Evolutionary conservation across 2,113 vertebrate genomes (phyloP), one percentile per base, ranked within the genome.

Genomic region (Centropus unirufus): DNA sequence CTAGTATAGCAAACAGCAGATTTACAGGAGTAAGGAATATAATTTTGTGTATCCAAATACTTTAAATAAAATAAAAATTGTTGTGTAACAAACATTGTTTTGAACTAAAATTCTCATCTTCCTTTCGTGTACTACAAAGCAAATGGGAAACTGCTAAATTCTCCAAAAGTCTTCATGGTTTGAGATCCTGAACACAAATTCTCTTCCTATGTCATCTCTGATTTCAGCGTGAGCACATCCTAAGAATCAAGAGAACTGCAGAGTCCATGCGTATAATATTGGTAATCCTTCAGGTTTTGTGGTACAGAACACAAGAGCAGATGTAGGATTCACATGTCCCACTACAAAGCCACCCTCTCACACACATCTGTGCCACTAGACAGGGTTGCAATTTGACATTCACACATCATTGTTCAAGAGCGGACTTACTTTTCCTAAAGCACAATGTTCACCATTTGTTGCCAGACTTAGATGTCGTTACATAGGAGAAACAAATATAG

Each of bases 31-130:
- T n/a, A 40, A n/a, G 12, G 8, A 72, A 76, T 75, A 90, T 36
- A 70, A 16, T 29, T 6, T 40, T 9, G 5, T n/a, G 6, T 19
- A 14, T 58, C 30, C 3, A 13, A 6, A 6, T 2, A 1, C 5
- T 81, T 57, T 55, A 51, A 68, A 24, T 13, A 57, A 49, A 68
- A 85, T 36, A 11, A 15, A 8, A 72, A 36, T 6, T 1, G 9
- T 8, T 30, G 2, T 30, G 1, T 42, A 67, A 68, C 9, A 59
- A 30, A 2, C 21, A 47, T 52, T n/a, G 34, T 39, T 39, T 42
- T 75, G 44, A 75, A 87, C 8, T 2, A 58, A 72, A 77, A 55
- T 49, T 47, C 5, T 7, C 27, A 36, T 27, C 13, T 76, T 78
- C 0, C 0, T 47, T 55, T 68, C 30, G 72, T 42, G 63, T 22